A percentile compares a stretch with the other conserved stretches of the same genome.
Evolutionary conservation across 2,888 invertebrate species (phyloP).

Genomic region (Dicyrtoma fusca): DNA sequence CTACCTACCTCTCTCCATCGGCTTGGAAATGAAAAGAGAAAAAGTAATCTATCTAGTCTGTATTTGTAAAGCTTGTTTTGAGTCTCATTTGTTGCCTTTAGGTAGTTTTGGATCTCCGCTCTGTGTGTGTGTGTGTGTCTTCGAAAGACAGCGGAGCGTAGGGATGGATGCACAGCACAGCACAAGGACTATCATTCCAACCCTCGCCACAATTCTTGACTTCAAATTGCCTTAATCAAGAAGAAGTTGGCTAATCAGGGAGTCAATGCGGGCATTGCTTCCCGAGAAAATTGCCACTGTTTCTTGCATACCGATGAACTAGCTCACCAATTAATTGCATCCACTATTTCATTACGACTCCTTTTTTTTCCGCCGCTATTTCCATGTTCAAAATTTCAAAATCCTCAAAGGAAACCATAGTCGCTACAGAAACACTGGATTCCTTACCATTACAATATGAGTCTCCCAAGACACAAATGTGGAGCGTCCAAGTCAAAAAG

Average conservation of each 20-base stretch:
- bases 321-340: slow-evolving; percentile 54
- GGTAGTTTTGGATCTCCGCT: no score
- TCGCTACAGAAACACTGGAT: no score
- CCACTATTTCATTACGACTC: slow-evolving; percentile 47
- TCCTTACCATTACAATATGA: no score
- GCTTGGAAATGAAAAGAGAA: neutral
- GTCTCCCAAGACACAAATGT: no score
- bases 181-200: slow-evolving; percentile 31
- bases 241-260: slow-evolving; percentile 54
- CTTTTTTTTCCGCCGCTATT: slow-evolving; percentile 6
- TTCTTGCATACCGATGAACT: slow-evolving; percentile 57
- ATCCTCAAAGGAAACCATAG: neutral
- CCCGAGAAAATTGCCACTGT: slow-evolving; percentile 55
- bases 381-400: slow-evolving; percentile 23
- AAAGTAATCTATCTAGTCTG: slow-evolving; percentile 1
- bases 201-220: slow-evolving; percentile 54
- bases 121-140: slow-evolving; percentile 20
- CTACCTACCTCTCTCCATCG: no score
- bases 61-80: slow-evolving; percentile 10
- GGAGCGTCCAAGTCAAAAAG: no score
- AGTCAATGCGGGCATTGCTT: slow-evolving; percentile 51
- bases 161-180: no score
- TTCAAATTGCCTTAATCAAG: slow-evolving; percentile 57
- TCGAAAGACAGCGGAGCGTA: no score
- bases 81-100: slow-evolving; percentile 21